Conservation (phyloP, 2,113 vertebrate genomes). For the Plectropomus leopardus region DNA sequence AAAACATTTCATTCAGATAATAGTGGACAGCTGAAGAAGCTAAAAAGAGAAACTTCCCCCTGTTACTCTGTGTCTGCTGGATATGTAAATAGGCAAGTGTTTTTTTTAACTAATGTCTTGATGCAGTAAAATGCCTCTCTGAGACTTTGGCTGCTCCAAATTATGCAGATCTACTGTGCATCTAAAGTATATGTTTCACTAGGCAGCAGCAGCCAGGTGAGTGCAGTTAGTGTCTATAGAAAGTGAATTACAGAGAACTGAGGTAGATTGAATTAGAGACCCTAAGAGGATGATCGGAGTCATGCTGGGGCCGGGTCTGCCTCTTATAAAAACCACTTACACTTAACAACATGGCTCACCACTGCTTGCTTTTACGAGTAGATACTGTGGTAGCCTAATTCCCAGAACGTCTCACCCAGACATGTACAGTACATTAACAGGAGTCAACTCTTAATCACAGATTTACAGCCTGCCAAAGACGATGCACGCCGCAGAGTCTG, state of each 20-base stretch:
- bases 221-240: slow-evolving; percentile 53
- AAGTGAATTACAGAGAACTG: slow-evolving; percentile 68
- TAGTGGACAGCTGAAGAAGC: background rate
- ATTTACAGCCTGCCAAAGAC: slow-evolving; percentile 47
- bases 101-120: background rate
- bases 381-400: slow-evolving; percentile 48
- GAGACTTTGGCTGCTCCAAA: too few relatives aligned
- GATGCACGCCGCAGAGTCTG: background rate
- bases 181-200: slow-evolving; percentile 8
- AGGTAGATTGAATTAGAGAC: slow-evolving; percentile 72
- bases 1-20: background rate
- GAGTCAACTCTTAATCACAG: slow-evolving; percentile 68
- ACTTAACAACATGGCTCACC: slow-evolving; percentile 60
- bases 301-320: slow-evolving; percentile 51
- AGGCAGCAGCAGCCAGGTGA: slow-evolving; percentile 47
- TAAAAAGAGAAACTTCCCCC: background rate
- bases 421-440: slow-evolving; percentile 57
- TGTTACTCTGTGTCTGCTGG: slow-evolving; percentile 1
- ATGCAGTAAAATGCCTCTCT: too few relatives aligned
- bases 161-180: background rate
- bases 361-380: slow-evolving; percentile 37
- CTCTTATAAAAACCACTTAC: slow-evolving; percentile 65
- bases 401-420: slow-evolving; percentile 56
- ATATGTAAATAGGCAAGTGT: background rate
- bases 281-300: slow-evolving; percentile 72